phyloP scores from a whole-genome alignment of 2,797 vertebrate genomes.

The Melanotaenia maccullochi region DNA sequence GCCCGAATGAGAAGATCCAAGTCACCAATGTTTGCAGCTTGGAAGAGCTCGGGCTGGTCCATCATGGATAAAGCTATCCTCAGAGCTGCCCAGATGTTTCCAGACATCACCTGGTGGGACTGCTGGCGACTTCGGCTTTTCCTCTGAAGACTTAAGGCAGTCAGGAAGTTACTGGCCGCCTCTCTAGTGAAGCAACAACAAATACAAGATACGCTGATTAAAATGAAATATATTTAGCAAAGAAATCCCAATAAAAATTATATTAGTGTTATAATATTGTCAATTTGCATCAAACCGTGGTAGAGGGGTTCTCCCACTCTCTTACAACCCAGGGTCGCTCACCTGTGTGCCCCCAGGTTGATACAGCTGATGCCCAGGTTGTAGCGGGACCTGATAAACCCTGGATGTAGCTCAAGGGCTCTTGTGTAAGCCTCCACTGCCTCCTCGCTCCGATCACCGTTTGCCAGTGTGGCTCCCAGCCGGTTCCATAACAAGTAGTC shows the following conservation, averaged over 20 bases:
- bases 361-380: slow-evolving; percentile 99
- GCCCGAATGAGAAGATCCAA: slow-evolving; percentile 95
- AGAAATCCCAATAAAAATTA: not conserved
- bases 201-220: not conserved
- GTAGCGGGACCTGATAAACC: slow-evolving; percentile 97
- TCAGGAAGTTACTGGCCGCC: slow-evolving; percentile 98
- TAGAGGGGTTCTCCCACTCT: not conserved
- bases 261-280: not conserved
- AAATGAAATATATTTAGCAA: not conserved
- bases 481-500: slow-evolving; percentile 99
- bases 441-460: slow-evolving; percentile 95
- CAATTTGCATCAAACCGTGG: not conserved
- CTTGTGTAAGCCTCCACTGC: slow-evolving; percentile 95
- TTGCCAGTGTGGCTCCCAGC: slow-evolving; percentile 95
- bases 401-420: slow-evolving; percentile 95
- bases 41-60: slow-evolving; percentile 98
- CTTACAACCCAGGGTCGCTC: slow-evolving; percentile 35
- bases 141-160: slow-evolving; percentile 94
- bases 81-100: slow-evolving; percentile 98
- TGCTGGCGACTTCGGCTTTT: slow-evolving; percentile 95
- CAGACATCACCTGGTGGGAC: slow-evolving; percentile 95
- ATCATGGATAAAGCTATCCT: slow-evolving; percentile 97
- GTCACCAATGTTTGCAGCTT: slow-evolving; percentile 97
- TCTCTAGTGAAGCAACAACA: slow-evolving; percentile 85
- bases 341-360: slow-evolving; percentile 97